A percentile compares a stretch with the other conserved stretches of the same genome.
Evolutionary conservation across 2,888 invertebrate species (phyloP).

Genomic region (Drosophila greeni): DNA sequence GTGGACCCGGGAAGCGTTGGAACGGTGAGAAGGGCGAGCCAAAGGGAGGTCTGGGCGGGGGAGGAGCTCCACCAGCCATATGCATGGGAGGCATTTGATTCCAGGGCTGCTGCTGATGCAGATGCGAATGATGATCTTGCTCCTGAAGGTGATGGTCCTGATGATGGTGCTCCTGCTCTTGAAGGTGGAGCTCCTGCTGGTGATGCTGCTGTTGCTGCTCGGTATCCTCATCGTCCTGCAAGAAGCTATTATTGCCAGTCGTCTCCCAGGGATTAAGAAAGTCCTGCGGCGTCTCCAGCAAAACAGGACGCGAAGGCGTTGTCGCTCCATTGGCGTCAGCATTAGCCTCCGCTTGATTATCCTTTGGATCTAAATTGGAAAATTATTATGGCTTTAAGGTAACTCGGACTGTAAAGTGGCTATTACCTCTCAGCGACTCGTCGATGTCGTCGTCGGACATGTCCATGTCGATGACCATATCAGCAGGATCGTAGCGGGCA

Average conservation of each 20-base stretch:
- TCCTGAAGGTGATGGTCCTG: slow-evolving; percentile 34
- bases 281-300: slow-evolving; percentile 74
- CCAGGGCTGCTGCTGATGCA: slow-evolving; percentile 59
- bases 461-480: slow-evolving; percentile 92
- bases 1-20: slow-evolving; percentile 55
- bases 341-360: slow-evolving; percentile 46
- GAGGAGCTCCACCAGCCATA: slow-evolving; percentile 54
- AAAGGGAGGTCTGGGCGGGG: slow-evolving; percentile 51
- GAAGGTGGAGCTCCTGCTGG: slow-evolving; percentile 10
- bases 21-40: slow-evolving; percentile 58
- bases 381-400: neutral
- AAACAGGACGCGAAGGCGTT: slow-evolving; percentile 62
- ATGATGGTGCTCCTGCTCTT: slow-evolving; percentile 34
- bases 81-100: slow-evolving; percentile 64
- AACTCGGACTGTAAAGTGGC: neutral
- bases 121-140: slow-evolving; percentile 34
- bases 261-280: slow-evolving; percentile 70
- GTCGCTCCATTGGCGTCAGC: slow-evolving; percentile 51
- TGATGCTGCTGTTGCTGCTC: slow-evolving; percentile 44
- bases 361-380: slow-evolving; percentile 46
- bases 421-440: slow-evolving; percentile 76
- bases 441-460: slow-evolving; percentile 88
- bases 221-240: slow-evolving; percentile 48
- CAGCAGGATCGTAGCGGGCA: slow-evolving; percentile 80
- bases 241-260: slow-evolving; percentile 48